phyloP scores from a whole-genome alignment of 2,113 vertebrate genomes.

The Burhinus oedicnemus region DNA sequence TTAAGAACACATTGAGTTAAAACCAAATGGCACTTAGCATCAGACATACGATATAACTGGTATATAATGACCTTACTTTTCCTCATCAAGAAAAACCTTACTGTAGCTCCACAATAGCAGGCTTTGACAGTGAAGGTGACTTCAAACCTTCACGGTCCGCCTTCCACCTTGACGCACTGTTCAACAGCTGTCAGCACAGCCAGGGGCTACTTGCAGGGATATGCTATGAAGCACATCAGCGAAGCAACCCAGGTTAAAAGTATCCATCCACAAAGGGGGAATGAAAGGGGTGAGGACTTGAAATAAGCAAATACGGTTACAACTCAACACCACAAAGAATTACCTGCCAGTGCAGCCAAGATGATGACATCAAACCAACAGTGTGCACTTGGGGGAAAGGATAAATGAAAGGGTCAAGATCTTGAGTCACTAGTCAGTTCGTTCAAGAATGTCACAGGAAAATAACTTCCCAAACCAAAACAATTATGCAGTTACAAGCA shows the following conservation, averaged over 20 bases:
- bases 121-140: neutral
- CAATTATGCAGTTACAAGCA: neutral
- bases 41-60: neutral
- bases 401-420: neutral
- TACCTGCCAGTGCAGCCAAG: neutral
- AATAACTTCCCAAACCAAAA: neutral
- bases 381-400: neutral
- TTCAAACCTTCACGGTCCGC: fast-evolving
- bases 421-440: neutral
- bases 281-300: neutral
- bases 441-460: neutral
- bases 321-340: neutral
- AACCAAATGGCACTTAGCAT: neutral
- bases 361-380: neutral
- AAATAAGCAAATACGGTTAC: neutral
- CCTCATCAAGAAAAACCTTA: neutral
- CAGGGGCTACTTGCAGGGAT: neutral
- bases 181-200: neutral
- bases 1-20: neutral
- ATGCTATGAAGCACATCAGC: fast-evolving
- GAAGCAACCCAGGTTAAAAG: neutral
- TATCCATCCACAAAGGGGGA: neutral
- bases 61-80: neutral
- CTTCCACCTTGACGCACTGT: neutral
- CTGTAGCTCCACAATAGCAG: neutral